Evolutionary conservation across 2,888 invertebrate genomes (phyloP), one percentile per base, ranked within the genome.

Genomic region (Sceliomorpha sp.): DNA sequence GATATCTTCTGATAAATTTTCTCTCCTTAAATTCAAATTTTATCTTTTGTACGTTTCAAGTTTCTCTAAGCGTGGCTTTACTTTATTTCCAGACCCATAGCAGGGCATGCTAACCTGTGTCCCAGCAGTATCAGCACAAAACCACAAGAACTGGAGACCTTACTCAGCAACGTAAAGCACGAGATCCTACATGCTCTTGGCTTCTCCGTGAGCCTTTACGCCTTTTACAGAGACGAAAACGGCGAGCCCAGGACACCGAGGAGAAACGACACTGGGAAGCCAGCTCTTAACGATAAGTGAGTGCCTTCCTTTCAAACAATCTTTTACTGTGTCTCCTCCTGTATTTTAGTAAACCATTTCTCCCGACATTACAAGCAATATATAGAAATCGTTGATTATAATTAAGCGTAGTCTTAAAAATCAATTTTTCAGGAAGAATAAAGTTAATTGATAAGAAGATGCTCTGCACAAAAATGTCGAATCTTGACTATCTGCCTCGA

Each of bases 41-140:
- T 15, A 51, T 27, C 8, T 60, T 48, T n/a, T 36, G 1, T 36
- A 10, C 36, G 20, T 20, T 20, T 2, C 2, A 20, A 20, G 3
- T 20, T 2, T 20, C 20, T 20, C 5, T 34, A 10, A 34, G 7
- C 20, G 3, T 34, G 13, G n/a, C 9, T 68, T 56, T 64, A 55
- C 59, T 55, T 62, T 5, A 20, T 74, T 80, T 76, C 34, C 87
- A 96, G 98, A 71, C 99, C 99, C 0, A 97, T 99, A 58, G 99
- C 99, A 0, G 99, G 99, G 0, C 98, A 99, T 89, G 98, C 99
- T 0, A 99, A 99, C 90, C 93, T 99, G 76, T 99, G 99, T 80
- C 99, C 99, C 0, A 93, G 95, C 12, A 96, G 96, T 80, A 94
- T 99, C 72, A 97, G 96, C 66, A 96, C 96, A 10, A 96, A 96